Evolutionary conservation across 1,140 invertebrate genomes (phyloP).

Genomic region (Anoplophora glabripennis): DNA sequence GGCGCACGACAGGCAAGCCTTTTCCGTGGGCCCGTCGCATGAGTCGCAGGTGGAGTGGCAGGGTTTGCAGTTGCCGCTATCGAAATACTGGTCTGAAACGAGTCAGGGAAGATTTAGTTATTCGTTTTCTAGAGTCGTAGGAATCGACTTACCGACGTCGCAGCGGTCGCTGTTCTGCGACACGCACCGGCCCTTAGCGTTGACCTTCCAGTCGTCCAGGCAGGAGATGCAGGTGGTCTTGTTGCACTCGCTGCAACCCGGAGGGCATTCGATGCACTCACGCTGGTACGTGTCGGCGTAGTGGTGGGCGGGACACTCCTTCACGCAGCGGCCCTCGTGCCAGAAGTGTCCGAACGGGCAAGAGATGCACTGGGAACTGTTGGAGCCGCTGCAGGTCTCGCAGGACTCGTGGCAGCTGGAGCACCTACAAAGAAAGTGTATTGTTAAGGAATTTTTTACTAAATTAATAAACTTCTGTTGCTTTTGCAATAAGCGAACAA

Average conservation of each 20-base stretch:
- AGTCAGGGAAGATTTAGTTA: neutral
- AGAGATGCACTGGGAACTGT: constrained; percentile 74
- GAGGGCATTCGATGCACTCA: constrained; percentile 69
- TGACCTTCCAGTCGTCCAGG: constrained; percentile 66
- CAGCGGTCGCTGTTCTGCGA: constrained; percentile 65
- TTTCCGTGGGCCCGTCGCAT: constrained; percentile 66
- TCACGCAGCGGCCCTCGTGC: constrained; percentile 62
- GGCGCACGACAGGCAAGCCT: constrained; percentile 67
- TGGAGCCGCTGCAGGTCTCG: constrained; percentile 76
- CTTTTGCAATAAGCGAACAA: too few relatives aligned
- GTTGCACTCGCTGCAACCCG: constrained; percentile 70
- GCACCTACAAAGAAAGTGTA: constrained; percentile 54
- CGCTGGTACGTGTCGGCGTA: constrained; percentile 71
- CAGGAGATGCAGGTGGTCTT: constrained; percentile 67
- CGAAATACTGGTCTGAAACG: constrained; percentile 65
- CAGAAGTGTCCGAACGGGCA: constrained; percentile 68
- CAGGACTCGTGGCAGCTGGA: constrained; percentile 74
- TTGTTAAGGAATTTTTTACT: neutral
- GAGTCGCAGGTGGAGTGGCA: constrained; percentile 71
- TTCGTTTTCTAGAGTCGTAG: neutral
- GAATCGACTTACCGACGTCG: constrained; percentile 52
- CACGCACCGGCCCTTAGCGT: constrained; percentile 68
- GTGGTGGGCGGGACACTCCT: constrained; percentile 66
- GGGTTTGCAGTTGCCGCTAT: constrained; percentile 62
- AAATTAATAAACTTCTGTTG: too few relatives aligned